Evolutionary conservation across 2,113 vertebrate genomes (phyloP).

Genomic region (Porphyrio hochstetteri): DNA sequence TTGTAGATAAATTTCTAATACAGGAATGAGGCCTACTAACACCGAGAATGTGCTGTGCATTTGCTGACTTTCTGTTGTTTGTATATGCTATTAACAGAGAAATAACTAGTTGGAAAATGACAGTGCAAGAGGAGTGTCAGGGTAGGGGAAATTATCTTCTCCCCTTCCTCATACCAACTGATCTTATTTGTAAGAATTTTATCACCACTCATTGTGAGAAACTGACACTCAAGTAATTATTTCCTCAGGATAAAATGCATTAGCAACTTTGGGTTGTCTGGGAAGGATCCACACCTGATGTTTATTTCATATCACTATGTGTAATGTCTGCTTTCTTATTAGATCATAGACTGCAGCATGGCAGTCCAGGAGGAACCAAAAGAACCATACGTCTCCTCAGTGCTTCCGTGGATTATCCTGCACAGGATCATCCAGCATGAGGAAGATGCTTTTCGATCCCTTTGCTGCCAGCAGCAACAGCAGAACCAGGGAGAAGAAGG

Average conservation of each 20-base stretch:
- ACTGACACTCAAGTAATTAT: background rate
- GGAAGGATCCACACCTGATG: background rate
- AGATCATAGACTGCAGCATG: constrained; percentile 97
- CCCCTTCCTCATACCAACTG: background rate
- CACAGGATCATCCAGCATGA: constrained; percentile 92
- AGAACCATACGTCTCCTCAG: constrained; percentile 90
- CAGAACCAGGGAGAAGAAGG: constrained; percentile 83
- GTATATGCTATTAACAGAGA: background rate
- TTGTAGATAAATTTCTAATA: background rate
- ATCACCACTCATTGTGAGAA: background rate
- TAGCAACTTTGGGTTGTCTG: background rate
- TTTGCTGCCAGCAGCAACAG: constrained; percentile 82
- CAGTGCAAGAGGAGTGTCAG: background rate
- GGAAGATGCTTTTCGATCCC: constrained; percentile 85
- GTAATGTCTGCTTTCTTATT: background rate
- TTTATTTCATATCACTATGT: background rate
- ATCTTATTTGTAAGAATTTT: background rate
- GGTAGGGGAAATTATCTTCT: background rate
- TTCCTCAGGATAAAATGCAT: background rate
- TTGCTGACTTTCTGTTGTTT: background rate
- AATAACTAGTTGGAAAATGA: background rate
- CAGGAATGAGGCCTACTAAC: background rate
- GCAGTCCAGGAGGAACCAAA: constrained; percentile 89
- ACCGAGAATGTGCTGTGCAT: background rate
- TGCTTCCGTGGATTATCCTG: constrained; percentile 93